Conservation (phyloP, 1,140 invertebrate genomes). For the Aphelenchoides avenae region DNA sequence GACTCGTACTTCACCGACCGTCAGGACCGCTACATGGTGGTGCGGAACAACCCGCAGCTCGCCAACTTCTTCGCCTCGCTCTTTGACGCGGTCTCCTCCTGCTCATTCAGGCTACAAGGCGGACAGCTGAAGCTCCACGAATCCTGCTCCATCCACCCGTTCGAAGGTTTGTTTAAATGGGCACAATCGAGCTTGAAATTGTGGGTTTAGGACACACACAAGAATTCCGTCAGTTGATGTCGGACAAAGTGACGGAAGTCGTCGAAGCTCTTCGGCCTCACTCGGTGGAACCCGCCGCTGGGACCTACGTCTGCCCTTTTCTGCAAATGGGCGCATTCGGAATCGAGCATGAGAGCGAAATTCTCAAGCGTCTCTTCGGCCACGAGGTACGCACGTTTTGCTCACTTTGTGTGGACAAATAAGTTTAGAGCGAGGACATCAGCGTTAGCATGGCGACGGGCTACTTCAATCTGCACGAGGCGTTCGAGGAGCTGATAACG, state of each 20-base stretch:
- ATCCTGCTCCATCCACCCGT: slow-evolving; percentile 24
- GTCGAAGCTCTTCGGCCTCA: background rate
- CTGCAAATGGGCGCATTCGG: slow-evolving; percentile 88
- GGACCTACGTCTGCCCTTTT: slow-evolving; percentile 87
- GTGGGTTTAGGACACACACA: slow-evolving; percentile 18
- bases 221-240: slow-evolving; percentile 11
- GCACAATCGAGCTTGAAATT: too few relatives aligned
- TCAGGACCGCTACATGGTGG: slow-evolving; percentile 89
- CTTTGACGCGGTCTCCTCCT: slow-evolving; percentile 63
- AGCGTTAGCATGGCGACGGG: slow-evolving; percentile 79
- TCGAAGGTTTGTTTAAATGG: slow-evolving; percentile 26
- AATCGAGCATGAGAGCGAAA: slow-evolving; percentile 75
- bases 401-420: too few relatives aligned
- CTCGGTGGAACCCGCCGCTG: slow-evolving; percentile 62
- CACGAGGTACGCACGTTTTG: too few relatives aligned
- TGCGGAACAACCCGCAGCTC: slow-evolving; percentile 68
- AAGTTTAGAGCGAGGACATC: slow-evolving; percentile 46
- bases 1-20: slow-evolving; percentile 94
- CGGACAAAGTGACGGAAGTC: slow-evolving; percentile 17
- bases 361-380: slow-evolving; percentile 71
- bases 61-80: slow-evolving; percentile 60
- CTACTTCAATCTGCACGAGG: slow-evolving; percentile 89
- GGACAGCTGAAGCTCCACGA: slow-evolving; percentile 24
- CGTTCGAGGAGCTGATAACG: slow-evolving; percentile 77
- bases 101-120: slow-evolving; percentile 62